phyloP scores from a whole-genome alignment of 2,797 vertebrate species.

The Syndactyla subalaris region DNA sequence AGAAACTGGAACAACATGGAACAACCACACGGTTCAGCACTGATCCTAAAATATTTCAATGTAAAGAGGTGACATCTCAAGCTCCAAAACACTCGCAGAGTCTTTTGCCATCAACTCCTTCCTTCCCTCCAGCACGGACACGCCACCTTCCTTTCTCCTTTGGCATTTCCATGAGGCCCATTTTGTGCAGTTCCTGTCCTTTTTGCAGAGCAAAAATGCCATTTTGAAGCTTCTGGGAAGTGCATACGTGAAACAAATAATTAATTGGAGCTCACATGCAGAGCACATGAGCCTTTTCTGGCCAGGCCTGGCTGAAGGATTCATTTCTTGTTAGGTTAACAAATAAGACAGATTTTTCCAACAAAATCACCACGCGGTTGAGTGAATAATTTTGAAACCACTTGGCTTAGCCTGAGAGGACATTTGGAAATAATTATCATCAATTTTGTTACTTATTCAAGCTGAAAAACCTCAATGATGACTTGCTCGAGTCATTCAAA shows the following conservation, averaged over 20 bases:
- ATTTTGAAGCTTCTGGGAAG: neutral
- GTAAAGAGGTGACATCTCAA: neutral
- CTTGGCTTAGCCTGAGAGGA: slow-evolving; percentile 50
- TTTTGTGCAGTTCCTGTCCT: neutral
- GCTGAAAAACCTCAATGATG: slow-evolving; percentile 48
- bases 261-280: neutral
- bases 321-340: slow-evolving; percentile 19
- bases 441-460: slow-evolving; percentile 59
- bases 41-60: neutral
- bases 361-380: slow-evolving; percentile 20
- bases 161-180: neutral
- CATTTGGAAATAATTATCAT: slow-evolving; percentile 67
- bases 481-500: slow-evolving; percentile 50
- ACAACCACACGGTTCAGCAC: neutral
- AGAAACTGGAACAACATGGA: neutral
- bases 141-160: neutral
- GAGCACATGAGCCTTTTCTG: neutral
- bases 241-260: neutral
- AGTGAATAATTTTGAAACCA: slow-evolving; percentile 52
- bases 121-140: neutral
- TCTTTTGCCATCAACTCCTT: neutral
- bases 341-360: slow-evolving; percentile 45
- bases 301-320: neutral
- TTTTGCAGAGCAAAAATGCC: neutral
- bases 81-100: neutral